Evolutionary conservation across 2,797 vertebrate species (phyloP), one percentile per base, ranked within the genome.

Genomic region (Antrozous pallidus): DNA sequence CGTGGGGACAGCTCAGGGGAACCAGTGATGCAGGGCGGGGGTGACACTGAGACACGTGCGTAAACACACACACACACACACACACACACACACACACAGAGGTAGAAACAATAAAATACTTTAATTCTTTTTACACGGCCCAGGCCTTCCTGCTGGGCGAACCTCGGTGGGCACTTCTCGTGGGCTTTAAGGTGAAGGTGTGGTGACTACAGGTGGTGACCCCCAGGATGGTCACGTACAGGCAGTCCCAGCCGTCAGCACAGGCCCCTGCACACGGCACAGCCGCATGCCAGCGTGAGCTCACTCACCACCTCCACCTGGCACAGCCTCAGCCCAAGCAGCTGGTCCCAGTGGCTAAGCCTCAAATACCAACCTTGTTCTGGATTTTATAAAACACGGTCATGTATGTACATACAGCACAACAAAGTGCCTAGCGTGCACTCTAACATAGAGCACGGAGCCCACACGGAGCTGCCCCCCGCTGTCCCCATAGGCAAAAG

Each of bases 391-490:
- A 96, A 96, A 97, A 97, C 93, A 96, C 80, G 28, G 58, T 83
- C 67, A 67, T 17, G 61, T 97, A n/a, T 22, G 58, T 65, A 61
- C 14, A 70, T 97, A 91, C 67, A 99, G 99, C 99, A 99, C 99
- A 94, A 96, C 97, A 98, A 99, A 99, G 99, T 99, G 99, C 99
- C 97, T 95, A 98, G 96, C 97, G 99, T 95, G 98, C 98, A 99
- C 99, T 99, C 99, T 99, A 99, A 99, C 99, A 98, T 99, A 99
- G 99, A 99, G 99, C 98, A 99, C 98, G 96, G 98, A 98, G 98
- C 96, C 94, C 98, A 97, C 97, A 97, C 97, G 97, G 98, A 98
- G 98, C 98, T n/a, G 97, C 97, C 95, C 97, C 98, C 97, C 96
- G 96, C 94, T 75, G 88, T 97, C 98, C 98, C 98, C 97, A 95